Base-by-base conservation (phyloP, 2,797 vertebrate genomes). In the Rhynchonycteris naso region DNA sequence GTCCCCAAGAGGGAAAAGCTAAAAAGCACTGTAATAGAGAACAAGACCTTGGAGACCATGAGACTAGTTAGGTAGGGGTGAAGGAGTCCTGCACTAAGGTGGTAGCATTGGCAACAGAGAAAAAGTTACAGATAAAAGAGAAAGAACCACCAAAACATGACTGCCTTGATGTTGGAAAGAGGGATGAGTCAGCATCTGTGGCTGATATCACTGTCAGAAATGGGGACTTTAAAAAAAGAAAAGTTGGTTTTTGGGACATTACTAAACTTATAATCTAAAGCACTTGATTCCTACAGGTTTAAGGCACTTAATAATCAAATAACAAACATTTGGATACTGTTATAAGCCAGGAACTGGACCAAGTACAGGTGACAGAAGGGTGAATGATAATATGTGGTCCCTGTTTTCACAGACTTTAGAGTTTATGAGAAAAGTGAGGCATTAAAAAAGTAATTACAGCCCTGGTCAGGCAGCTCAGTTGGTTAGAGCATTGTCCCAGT, bases 231-330 rank as follows among this genome's bases (percentile, higher is more conserved):
- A 75, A 59, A 50, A 54, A 50, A 71, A 74, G 71, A 8, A 71
- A 33, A 79, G 61, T 21, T 59, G 61, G 30, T 3, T 69, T 90
- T 63, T 85, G 66, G 81, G 68, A 69, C 35, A 63, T 54, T 65
- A 83, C 28, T 58, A 75, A 95, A 71, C 33, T 43, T 61, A 63
- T 78, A 47, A 75, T 75, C 35, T 61, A 66, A 90, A 93, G 47
- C 18, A 81, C 18, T 63, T 81, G 54, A 79, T 71, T 95, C 35
- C 22, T 76, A 33, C 5, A 30, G 76, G 21, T 30, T 92, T 85
- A 69, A 87, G 80, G 54, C 47, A 92, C 26, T 38, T 93, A 88
- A 21, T 85, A 91, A 82, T 82, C 59, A 81, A 92, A 84, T 69
- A 43, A 90, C 30, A 76, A 28, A 88, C 30, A 69, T 81, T 35